Evolutionary conservation across 2,888 invertebrate species (phyloP), one percentile per base, ranked within the genome.

Genomic region (Cryptocephalus primarius): DNA sequence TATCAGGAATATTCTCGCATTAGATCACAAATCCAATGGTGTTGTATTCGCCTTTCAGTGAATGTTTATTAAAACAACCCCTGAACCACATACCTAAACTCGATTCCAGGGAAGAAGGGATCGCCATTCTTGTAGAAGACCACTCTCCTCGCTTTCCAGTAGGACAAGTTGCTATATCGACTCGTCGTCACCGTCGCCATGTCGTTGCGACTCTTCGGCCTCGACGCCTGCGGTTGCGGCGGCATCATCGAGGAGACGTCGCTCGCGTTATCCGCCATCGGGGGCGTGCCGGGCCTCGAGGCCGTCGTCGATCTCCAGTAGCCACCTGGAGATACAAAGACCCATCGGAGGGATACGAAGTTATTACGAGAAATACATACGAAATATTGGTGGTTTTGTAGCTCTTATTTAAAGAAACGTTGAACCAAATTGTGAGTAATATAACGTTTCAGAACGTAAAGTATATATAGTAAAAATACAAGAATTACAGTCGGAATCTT

Each of bases 51-150:
- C n/a, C n/a, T n/a, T n/a, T n/a, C n/a, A n/a, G n/a, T n/a, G n/a
- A n/a, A n/a, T n/a, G n/a, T n/a, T n/a, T n/a, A n/a, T n/a, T n/a
- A n/a, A n/a, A n/a, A n/a, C n/a, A n/a, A n/a, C n/a, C n/a, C n/a
- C n/a, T n/a, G n/a, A n/a, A n/a, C n/a, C n/a, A n/a, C 12, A 32
- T 43, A 55, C 54, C 54, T 65, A 88, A 83, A 59, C 68, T 90
- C 91, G 34, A 91, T 81, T 0, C 93, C 92, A 11, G 88, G 89
- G 64, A 87, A 91, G 65, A 90, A 89, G 0, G 90, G 88, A 66
- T 94, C 93, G 3, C 94, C 94, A 76, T 94, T 95, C 66, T 89
- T 83, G 72, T 88, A 94, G 71, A 95, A 93, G 1, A 88, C 83
- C 48, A 93, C 88, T 44, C 90, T 75, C 48, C 89, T 75, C 1